A percentile compares a stretch with the other conserved stretches of the same genome.
These are phyloP conservation scores for Piaya cayana DNA, from an alignment of 2,113 vertebrate species.

Conservation along the genomic window DNA sequence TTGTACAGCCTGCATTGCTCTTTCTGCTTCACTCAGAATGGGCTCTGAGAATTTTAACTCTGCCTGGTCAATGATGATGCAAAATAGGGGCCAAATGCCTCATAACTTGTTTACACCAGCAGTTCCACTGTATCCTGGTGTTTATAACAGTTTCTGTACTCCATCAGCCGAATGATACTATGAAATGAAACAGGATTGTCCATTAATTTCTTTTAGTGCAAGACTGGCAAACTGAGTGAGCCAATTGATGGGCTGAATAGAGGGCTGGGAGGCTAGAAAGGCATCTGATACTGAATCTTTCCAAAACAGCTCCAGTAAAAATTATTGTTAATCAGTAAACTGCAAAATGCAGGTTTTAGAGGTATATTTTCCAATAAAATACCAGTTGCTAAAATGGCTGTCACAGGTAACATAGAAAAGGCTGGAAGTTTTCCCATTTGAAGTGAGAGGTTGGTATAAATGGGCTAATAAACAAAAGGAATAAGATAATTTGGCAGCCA, in stretches of 20 bases:
- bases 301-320: neutral
- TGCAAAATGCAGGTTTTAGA: neutral
- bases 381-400: neutral
- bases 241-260: neutral
- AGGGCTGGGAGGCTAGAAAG: neutral
- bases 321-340: neutral
- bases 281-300: neutral
- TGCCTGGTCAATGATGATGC: neutral
- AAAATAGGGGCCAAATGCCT: neutral
- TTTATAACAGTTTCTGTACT: neutral
- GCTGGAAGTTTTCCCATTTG: neutral
- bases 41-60: neutral
- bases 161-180: neutral
- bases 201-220: slow-evolving; percentile 38
- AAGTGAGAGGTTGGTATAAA: slow-evolving; percentile 5
- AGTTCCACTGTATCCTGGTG: neutral
- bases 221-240: neutral
- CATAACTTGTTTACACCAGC: neutral
- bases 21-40: neutral
- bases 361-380: neutral
- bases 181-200: neutral
- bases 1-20: neutral
- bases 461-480: slow-evolving; percentile 42
- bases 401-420: neutral
- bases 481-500: neutral